Percentiles rank a stretch among this genome's conserved stretches.
Conservation (phyloP, 2,113 vertebrate genomes). For the Xiphorhynchus elegans region DNA sequence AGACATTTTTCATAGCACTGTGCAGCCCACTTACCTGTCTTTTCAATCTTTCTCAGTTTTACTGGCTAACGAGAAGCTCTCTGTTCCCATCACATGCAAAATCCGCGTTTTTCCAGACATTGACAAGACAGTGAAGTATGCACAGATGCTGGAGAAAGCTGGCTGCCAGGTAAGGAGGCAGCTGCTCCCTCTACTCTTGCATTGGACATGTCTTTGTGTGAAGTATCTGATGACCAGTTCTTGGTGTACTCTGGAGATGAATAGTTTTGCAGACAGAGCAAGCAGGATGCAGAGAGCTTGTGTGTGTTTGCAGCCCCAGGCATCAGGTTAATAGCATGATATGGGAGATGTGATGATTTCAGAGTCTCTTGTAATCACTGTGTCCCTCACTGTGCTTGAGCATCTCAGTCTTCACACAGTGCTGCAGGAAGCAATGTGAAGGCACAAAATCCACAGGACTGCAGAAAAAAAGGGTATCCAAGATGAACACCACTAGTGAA, state of each 20-base stretch:
- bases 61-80: constrained; percentile 90
- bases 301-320: background rate
- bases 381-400: background rate
- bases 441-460: background rate
- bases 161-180: constrained; percentile 91
- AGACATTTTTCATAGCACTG: background rate
- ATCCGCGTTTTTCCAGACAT: constrained; percentile 94
- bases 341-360: background rate
- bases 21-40: constrained; percentile 35
- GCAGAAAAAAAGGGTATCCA: background rate
- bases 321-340: background rate
- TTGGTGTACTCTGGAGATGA: background rate
- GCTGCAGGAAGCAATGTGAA: background rate
- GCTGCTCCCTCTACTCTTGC: background rate
- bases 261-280: background rate
- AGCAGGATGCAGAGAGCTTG: background rate
- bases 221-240: background rate
- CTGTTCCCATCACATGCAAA: constrained; percentile 96
- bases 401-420: background rate
- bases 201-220: background rate
- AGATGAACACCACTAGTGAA: background rate
- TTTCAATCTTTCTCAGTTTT: constrained; percentile 78
- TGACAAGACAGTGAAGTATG: constrained; percentile 91
- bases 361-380: background rate
- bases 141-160: constrained; percentile 94